Base-by-base conservation (phyloP, 2,888 invertebrate genomes). In the Eupithecia insigniata region DNA sequence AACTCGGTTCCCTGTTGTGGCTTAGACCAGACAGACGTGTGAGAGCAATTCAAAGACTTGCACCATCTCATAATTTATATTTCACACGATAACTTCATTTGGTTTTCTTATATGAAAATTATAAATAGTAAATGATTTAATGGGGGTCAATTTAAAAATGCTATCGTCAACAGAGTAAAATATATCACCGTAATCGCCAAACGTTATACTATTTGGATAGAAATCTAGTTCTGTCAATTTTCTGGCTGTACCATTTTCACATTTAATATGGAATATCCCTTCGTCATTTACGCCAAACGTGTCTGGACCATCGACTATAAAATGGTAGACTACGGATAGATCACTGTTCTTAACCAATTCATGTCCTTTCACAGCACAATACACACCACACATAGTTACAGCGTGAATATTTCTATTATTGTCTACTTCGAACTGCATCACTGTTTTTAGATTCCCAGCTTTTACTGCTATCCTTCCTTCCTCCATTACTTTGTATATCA, bases 101-200 rank as follows among this genome's bases (percentile, higher is more conserved):
- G 55, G 60, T 22, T 76, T 82, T 66, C 85, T 87, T 74, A 76
- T 85, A 66, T 81, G 82, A 62, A 91, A 79, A 77, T 89, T 90
- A 77, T 92, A 92, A 67, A 92, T 79, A 51, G 86, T 81, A 84
- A 91, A 92, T 74, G 90, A 89, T 79, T 78, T 87, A 1, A 93
- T 83, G 0, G 93, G 93, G 74, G 79, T 90, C 77, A 93, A 83
- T 81, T 86, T 89, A 77, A 83, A 93, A 65, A 93, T 90, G 69
- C 77, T 82, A 78, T 89, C 83, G 34, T 91, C 87, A 1, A 83
- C 73, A 3, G 90, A 86, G 77, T 92, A 93, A 78, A 86, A 92
- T 76, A 93, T 88, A 71, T 93, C 93, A 1, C 93, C 93, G 32
- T 93, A 92, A 69, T 93, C 93, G 0, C 93, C 93, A 66, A 90